Percentiles rank a stretch among this genome's conserved stretches.
Conservation (phyloP, 2,113 vertebrate species). For the Isichthys henryi region DNA sequence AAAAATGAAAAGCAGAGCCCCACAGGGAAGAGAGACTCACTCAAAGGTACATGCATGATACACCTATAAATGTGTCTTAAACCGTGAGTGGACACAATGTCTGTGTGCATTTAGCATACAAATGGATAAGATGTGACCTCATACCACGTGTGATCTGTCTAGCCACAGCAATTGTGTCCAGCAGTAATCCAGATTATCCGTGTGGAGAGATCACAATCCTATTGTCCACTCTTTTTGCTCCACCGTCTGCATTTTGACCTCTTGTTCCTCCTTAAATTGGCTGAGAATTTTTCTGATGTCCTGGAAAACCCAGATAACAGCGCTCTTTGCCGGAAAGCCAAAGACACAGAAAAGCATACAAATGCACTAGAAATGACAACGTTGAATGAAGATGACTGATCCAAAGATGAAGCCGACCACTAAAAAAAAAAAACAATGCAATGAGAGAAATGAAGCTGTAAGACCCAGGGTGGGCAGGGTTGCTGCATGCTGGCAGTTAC, state of each 20-base stretch:
- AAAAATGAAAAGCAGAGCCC: neutral
- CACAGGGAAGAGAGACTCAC: neutral
- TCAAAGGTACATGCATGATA: neutral
- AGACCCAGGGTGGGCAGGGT: neutral
- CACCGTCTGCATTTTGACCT: neutral
- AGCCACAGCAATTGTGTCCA: neutral
- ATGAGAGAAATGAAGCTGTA: neutral
- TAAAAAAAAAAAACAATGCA: neutral
- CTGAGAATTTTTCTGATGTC: neutral
- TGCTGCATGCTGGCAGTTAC: neutral
- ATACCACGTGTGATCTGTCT: neutral
- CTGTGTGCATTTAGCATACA: neutral
- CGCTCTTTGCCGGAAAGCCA: neutral
- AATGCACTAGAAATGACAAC: neutral
- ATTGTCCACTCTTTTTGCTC: neutral
- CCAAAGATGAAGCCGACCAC: neutral
- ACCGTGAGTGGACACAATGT: neutral
- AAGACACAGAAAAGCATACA: neutral
- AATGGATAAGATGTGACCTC: neutral
- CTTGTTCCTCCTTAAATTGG: neutral
- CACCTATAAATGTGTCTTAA: neutral
- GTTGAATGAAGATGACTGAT: neutral
- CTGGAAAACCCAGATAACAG: neutral
- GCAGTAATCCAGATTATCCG: constrained; percentile 16
- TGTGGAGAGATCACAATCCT: neutral